phyloP scores from a whole-genome alignment of 2,113 vertebrate genomes.

The Procavia capensis region DNA sequence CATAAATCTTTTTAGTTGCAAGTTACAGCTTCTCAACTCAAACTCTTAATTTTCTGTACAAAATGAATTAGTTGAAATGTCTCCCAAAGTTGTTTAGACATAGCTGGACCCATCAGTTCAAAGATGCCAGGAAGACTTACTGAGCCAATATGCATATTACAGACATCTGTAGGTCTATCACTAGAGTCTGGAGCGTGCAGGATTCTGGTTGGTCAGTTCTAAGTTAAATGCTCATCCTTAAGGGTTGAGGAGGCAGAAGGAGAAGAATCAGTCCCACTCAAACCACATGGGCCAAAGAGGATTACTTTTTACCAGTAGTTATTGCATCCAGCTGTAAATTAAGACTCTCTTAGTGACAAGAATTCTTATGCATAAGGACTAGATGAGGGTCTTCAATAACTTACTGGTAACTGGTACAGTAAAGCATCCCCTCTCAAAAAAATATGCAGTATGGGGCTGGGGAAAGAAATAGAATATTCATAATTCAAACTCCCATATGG shows the following conservation, averaged over 20 bases:
- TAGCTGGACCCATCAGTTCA: background rate
- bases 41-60: background rate
- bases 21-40: background rate
- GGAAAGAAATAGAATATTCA: background rate
- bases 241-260: background rate
- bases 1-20: constrained; percentile 1
- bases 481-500: background rate
- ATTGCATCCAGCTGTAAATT: background rate
- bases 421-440: background rate
- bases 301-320: background rate
- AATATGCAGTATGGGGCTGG: background rate
- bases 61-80: background rate
- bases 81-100: background rate
- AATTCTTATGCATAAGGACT: background rate
- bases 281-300: background rate
- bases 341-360: background rate
- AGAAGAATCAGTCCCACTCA: background rate
- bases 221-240: background rate
- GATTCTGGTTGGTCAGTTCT: background rate
- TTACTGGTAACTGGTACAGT: background rate
- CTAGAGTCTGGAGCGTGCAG: background rate
- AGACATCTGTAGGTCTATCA: background rate
- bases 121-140: background rate
- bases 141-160: background rate
- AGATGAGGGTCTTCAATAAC: background rate